Evolutionary conservation across 92 coral and sea anemone genomes (phyloP).

Genomic region (Epizoanthus ramosus): DNA sequence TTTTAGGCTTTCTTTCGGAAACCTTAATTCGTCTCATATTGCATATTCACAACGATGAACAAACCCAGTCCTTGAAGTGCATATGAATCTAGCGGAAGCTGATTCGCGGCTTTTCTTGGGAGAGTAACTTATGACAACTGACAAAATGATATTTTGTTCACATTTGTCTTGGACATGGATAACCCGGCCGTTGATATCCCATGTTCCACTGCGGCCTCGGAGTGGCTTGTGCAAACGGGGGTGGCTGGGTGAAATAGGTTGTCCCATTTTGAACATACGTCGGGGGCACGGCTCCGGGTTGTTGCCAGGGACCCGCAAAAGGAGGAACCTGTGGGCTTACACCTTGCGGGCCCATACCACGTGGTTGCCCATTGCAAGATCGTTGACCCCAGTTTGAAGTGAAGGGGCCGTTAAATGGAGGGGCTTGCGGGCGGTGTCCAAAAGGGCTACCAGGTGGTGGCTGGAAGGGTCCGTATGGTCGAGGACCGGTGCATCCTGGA

Average conservation of each 20-base stretch:
- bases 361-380: background rate
- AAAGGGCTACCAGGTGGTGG: background rate
- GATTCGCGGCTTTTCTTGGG: too few relatives aligned
- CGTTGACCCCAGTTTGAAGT: background rate
- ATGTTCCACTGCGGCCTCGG: background rate
- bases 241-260: conserved; percentile 13
- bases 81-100: too few relatives aligned
- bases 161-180: background rate
- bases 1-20: too few relatives aligned
- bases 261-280: conserved; percentile 7
- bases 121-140: too few relatives aligned
- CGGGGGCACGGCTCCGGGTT: background rate
- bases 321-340: background rate
- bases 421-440: background rate
- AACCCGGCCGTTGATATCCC: conserved; percentile 4
- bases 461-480: background rate
- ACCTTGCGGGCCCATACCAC: conserved; percentile 8
- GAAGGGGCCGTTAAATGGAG: background rate
- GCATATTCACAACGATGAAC: too few relatives aligned
- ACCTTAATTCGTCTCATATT: too few relatives aligned
- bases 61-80: too few relatives aligned
- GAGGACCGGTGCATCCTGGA: background rate
- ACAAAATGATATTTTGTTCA: too few relatives aligned
- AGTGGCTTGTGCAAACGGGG: background rate
- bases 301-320: conserved; percentile 14